Conservation (phyloP, 2,797 vertebrate genomes). For the Anas georgica region DNA sequence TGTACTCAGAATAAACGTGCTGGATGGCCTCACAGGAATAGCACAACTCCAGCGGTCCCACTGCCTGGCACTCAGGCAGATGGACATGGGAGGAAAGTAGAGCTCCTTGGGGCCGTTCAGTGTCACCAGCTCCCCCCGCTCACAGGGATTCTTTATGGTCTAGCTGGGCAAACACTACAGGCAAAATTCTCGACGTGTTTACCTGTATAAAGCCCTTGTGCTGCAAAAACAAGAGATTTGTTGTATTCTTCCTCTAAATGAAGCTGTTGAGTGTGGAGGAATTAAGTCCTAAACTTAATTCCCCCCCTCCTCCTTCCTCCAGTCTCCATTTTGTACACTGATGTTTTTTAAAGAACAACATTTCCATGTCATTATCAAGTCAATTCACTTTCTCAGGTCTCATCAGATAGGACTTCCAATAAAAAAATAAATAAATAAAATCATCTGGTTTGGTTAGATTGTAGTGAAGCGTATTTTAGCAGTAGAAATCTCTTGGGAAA, state of each 20-base stretch:
- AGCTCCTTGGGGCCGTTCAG: not conserved
- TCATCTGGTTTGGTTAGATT: not conserved
- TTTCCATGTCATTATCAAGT: not conserved
- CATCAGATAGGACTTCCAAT: not conserved
- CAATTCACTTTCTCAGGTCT: not conserved
- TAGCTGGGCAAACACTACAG: slow-evolving; percentile 75
- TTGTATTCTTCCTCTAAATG: slow-evolving; percentile 75
- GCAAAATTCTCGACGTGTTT: slow-evolving; percentile 79
- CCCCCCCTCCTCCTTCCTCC: not conserved
- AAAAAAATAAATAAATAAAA: not conserved
- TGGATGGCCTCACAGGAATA: not conserved
- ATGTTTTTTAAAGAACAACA: not conserved
- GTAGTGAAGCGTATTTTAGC: rapidly evolving
- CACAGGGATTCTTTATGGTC: slow-evolving; percentile 73
- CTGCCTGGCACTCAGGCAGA: not conserved
- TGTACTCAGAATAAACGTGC: slow-evolving; percentile 46
- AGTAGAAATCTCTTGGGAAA: not conserved
- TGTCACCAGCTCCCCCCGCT: not conserved
- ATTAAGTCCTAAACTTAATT: slow-evolving; percentile 66
- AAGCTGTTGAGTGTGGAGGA: slow-evolving; percentile 46
- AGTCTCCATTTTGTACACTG: not conserved
- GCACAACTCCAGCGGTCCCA: not conserved
- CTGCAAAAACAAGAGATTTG: slow-evolving; percentile 67
- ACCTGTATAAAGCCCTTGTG: slow-evolving; percentile 70
- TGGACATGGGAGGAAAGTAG: slow-evolving; percentile 5